Base-by-base conservation (phyloP, 2,113 vertebrate species). In the Edolisoma coerulescens region DNA sequence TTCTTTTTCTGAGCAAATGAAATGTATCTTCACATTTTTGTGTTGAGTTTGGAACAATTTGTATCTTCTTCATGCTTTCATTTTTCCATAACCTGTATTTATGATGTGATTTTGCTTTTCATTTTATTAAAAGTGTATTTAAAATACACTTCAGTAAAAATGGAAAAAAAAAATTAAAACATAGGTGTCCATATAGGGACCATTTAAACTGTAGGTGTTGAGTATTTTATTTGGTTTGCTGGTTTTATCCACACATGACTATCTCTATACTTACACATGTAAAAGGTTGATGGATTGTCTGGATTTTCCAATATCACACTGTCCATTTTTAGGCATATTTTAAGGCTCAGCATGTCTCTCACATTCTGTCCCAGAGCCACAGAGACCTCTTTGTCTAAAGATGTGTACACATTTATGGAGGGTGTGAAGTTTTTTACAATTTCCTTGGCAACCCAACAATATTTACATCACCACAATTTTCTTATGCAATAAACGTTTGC, bases 381-480 rank as follows among this genome's bases (percentile, higher is more conserved):
- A 93, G 83, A 79, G 37, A 37, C 1, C 1, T 49, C 71, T 90
- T 92, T 88, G 83, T 95, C 83, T 82, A 83, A 88, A 54, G 75
- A 52, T 74, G 63, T 53, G 83, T 71, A 44, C 84, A 76, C 47
- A 10, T 61, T 87, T 85, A 59, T 42, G 44, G 47, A 95, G 69
- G 27, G 78, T 70, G 74, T 95, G 69, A 95, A 86, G 42, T 54
- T 50, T 91, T 75, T 83, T 77, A 28, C 30, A 19, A 60, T 92
- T 95, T 90, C 96, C 93, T 84, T 89, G 80, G 71, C 80, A 94
- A 86, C 89, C 20, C 47, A 94, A 88, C 49, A 95, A 86, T 90
- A 92, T 95, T 96, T 95, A 86, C 63, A 86, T 45, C 71, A 88
- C 20, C 13, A 37, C 63, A 49, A 47, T 73, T 90, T 95, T 92